Conservation (phyloP, 1,140 invertebrate genomes). For the Anastrepha obliqua region DNA sequence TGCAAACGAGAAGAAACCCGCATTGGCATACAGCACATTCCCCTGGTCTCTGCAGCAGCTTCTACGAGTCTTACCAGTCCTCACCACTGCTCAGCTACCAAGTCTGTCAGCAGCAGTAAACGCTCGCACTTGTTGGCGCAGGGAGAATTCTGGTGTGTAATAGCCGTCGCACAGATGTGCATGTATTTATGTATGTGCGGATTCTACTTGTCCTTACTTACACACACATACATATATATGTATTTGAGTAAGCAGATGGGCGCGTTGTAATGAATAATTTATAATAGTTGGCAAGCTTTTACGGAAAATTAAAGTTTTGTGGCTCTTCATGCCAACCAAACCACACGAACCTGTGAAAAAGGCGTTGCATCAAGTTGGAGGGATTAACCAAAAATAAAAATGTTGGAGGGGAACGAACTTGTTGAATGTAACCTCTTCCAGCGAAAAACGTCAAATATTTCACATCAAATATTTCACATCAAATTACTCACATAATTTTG, state of each 20-base stretch:
- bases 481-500: no score
- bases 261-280: slow-evolving; percentile 58
- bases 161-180: neutral
- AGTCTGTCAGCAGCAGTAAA: slow-evolving; percentile 43
- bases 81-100: neutral
- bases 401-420: neutral
- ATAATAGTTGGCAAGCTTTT: slow-evolving; percentile 59
- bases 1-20: slow-evolving; percentile 54
- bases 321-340: slow-evolving; percentile 30
- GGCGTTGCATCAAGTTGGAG: neutral
- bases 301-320: slow-evolving; percentile 59
- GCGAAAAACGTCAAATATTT: no score
- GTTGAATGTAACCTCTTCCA: neutral
- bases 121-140: neutral
- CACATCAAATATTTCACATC: no score
- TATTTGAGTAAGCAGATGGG: slow-evolving; percentile 42
- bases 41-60: neutral
- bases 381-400: neutral
- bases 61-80: neutral
- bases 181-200: neutral
- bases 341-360: neutral
- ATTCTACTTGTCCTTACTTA: slow-evolving; percentile 1
- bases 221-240: neutral
- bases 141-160: neutral
- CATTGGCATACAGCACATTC: neutral